Evolutionary conservation across 2,888 invertebrate genomes (phyloP), one percentile per base, ranked within the genome.

Genomic region (Nudaria mundana): DNA sequence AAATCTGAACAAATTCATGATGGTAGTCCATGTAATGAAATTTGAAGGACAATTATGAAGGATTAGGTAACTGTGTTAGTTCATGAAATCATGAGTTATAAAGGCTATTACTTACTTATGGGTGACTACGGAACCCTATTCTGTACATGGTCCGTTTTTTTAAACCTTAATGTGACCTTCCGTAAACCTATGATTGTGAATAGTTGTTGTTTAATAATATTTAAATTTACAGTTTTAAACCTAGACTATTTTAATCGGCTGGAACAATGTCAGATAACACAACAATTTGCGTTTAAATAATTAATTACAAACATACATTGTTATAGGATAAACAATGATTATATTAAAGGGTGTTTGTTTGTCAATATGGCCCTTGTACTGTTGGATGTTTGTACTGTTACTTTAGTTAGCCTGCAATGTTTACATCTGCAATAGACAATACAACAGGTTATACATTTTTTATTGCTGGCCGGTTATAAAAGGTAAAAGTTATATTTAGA

Each of bases 271-370:
- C n/a, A 60, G 60, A 62, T 55, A 55, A 50, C 53, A 55, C 65
- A 64, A 66, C 64, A 56, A 72, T 72, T 74, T 71, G 65, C 71
- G 76, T 78, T 73, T 73, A 65, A 75, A 79, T 74, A 71, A 72
- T 65, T 40, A 60, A 65, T 61, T 60, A 64, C 67, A 76, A 75
- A 75, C 69, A 74, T 41, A 68, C 73, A 72, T 72, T 78, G 80
- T 82, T 74, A 66, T 59, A 51, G 57, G 55, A 58, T 71, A 76
- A 72, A 83, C 83, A 85, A 80, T 72, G 74, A 71, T 69, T 71
- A 67, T 71, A 67, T 63, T 66, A 75, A 41, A 77, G 74, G 76
- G 73, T 63, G 54, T 45, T n/a, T 84, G 74, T 85, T 85, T 84
- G 71, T 76, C 74, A 83, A 86, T 71, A 80, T 36, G 62, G 72